Base-by-base conservation (phyloP, 1,140 invertebrate genomes). In the Drosophila tsacasi region DNA sequence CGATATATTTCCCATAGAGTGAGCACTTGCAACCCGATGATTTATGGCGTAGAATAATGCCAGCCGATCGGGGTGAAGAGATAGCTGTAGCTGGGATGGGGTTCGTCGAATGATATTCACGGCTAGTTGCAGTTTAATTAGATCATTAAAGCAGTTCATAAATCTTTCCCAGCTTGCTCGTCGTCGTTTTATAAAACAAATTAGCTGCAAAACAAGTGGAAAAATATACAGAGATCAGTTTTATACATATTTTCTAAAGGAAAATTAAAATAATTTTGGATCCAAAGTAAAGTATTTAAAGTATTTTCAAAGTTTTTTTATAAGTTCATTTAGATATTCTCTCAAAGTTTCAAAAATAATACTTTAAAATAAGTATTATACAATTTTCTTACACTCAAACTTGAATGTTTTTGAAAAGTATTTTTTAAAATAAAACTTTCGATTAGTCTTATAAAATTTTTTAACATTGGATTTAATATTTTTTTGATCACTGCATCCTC, bases 131-230 rank as follows among this genome's bases (percentile, higher is more conserved):
- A 59, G 82, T 85, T 85, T 85, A 85, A 85, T 86, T 86, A 86
- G 83, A 86, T 86, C 79, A 86, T 86, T 86, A 86, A 86, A 76
- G 68, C 83, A 73, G 83, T 86, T 82, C 83, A 86, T 86, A 86
- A 85, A 85, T 85, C 83, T 85, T 75, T 59, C 49, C 13, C 47
- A 27, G 30, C 63, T n/a, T 32, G 64, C 58, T 44, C 65, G 35
- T 62, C 62, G 58, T 46, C 73, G 82, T 81, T 86, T 79, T 86
- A 86, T 52, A 86, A 65, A 77, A 75, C 85, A 90, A 90, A 90
- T 90, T 90, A 90, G 81, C 57, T 42, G 3, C 21, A 17, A 8
- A 8, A 23, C 52, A 55, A 7, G 37, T 32, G 32, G 21, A 55
- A 55, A 23, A 55, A 54, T 19, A 54, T 21, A 17, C 4, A 15